phyloP scores from a whole-genome alignment of 2,888 invertebrate genomes.

The Oscheius sp. region DNA sequence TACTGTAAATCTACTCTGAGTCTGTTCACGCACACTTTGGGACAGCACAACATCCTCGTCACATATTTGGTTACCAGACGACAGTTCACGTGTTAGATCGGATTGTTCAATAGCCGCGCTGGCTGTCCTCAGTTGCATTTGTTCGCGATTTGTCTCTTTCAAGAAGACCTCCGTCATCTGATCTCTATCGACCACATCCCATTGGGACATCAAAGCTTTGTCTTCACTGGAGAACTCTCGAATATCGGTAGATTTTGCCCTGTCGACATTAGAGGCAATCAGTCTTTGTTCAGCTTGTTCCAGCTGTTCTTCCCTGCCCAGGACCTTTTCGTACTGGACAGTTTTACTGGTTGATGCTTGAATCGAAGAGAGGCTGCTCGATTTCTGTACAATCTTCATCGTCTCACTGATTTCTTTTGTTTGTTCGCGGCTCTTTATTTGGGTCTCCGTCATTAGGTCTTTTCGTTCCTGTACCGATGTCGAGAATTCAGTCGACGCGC shows the following conservation, averaged over 20 bases:
- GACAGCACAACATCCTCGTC: conserved; percentile 2
- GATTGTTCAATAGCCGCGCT: conserved; percentile 24
- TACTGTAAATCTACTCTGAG: conserved; percentile 16
- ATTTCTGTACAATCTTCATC: not conserved
- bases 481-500: conserved; percentile 1
- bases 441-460: not conserved
- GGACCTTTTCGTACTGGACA: not conserved
- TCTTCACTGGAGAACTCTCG: conserved; percentile 47
- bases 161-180: conserved; percentile 47
- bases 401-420: not conserved
- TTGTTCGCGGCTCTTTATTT: not conserved
- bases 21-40: conserved; percentile 20
- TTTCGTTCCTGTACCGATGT: not conserved
- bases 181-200: conserved; percentile 53
- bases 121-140: conserved; percentile 38
- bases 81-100: conserved; percentile 43
- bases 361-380: not conserved
- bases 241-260: not conserved
- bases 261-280: not conserved
- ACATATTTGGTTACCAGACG: not conserved
- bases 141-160: conserved; percentile 33
- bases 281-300: not conserved
- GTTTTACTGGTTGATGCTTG: not conserved
- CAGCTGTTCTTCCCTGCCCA: conserved; percentile 9
- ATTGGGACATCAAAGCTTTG: conserved; percentile 47